These are phyloP conservation scores for Exephanes ischioxanthus DNA, from an alignment of 2,888 invertebrate species.

Conservation along the genomic window DNA sequence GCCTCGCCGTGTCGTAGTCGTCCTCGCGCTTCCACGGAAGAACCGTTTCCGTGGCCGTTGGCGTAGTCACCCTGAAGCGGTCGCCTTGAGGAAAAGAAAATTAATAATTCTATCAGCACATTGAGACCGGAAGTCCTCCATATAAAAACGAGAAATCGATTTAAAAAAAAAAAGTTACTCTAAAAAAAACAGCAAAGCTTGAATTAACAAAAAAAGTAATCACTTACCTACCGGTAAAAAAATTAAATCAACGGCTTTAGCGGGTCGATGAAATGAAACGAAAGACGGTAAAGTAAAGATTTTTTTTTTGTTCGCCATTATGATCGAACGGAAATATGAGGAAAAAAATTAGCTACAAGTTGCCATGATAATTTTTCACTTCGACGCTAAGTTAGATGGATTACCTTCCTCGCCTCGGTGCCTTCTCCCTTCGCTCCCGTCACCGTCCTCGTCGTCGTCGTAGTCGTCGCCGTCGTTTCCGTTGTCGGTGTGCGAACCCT, in stretches of 20 bases:
- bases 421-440: slow-evolving; percentile 57
- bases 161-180: background rate
- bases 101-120: background rate
- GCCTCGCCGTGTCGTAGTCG: slow-evolving; percentile 89
- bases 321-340: background rate
- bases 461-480: slow-evolving; percentile 67
- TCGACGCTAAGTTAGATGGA: background rate
- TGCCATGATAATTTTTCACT: background rate
- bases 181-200: background rate
- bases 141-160: background rate
- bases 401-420: slow-evolving; percentile 71
- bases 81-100: slow-evolving; percentile 85
- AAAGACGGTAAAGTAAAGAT: background rate
- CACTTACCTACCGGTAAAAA: no score
- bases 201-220: background rate
- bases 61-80: slow-evolving; percentile 92
- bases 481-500: slow-evolving; percentile 70
- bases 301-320: background rate
- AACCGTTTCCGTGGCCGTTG: slow-evolving; percentile 95
- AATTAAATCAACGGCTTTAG: background rate
- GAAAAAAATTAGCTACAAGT: slow-evolving; percentile 7
- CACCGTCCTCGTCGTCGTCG: slow-evolving; percentile 66
- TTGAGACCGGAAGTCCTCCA: background rate
- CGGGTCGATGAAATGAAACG: slow-evolving; percentile 1
- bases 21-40: slow-evolving; percentile 96